A percentile compares a stretch with the other conserved stretches of the same genome.
phyloP scores from a whole-genome alignment of 2,888 invertebrate species.

The Phrixothrix hirtus region DNA sequence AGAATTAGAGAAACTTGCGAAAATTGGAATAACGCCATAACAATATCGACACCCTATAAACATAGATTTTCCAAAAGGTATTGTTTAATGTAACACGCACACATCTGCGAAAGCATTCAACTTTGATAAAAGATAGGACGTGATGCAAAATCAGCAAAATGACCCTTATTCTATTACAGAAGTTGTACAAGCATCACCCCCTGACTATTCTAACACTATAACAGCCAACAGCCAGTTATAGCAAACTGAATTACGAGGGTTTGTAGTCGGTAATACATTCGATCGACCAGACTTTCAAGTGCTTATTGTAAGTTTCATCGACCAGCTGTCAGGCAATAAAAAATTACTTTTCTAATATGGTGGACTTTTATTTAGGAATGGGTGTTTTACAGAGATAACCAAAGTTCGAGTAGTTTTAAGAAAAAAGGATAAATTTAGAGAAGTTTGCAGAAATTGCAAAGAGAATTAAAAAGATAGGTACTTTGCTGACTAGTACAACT shows the following conservation, averaged over 20 bases:
- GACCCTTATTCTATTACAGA: slow-evolving; percentile 21
- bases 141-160: slow-evolving; percentile 26
- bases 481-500: slow-evolving; percentile 19
- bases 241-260: slow-evolving; percentile 37
- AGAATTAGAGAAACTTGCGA: too few species aligned
- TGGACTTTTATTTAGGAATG: too few species aligned
- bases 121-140: slow-evolving; percentile 31
- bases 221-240: slow-evolving; percentile 38
- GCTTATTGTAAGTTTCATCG: slow-evolving; percentile 35
- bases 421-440: too few species aligned
- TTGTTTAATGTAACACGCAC: too few species aligned
- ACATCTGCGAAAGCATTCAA: slow-evolving; percentile 13
- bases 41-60: too few species aligned
- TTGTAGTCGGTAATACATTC: slow-evolving; percentile 33
- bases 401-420: too few species aligned
- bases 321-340: slow-evolving; percentile 38
- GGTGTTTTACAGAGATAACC: too few species aligned
- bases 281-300: slow-evolving; percentile 40
- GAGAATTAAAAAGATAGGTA: not conserved
- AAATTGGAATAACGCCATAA: too few species aligned
- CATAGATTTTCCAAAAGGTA: too few species aligned
- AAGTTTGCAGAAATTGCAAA: not conserved
- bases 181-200: slow-evolving; percentile 24
- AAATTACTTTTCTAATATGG: slow-evolving; percentile 9
- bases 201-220: slow-evolving; percentile 31